Evolutionary conservation across 1,140 invertebrate species (phyloP), one percentile per base, ranked within the genome.

Genomic region (Prorops nasuta): DNA sequence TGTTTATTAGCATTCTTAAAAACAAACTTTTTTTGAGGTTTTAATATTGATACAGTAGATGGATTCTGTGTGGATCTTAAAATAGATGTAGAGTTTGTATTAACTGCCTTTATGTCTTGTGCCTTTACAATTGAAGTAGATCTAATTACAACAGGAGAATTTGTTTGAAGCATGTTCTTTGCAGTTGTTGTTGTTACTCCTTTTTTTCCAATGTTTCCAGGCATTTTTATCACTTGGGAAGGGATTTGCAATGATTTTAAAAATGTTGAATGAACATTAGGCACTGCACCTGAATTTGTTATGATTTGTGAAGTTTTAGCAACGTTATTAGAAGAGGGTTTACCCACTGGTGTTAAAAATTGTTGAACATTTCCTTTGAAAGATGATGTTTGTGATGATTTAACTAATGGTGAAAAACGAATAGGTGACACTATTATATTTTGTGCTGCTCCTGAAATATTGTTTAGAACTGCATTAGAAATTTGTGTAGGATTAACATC

Each of bases 11-110:
- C 17, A 35, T 58, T 58, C 10, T 51, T 42, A 21, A 58, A 17
- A 6, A 44, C 34, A 6, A 56, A 32, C 45, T 70, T 73, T 8
- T 58, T 46, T 24, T 68, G 57, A 16, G 66, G 68, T 50, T 75
- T 75, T 3, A 75, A 56, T 6, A 75, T 63, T 12, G 72, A 75
- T 18, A 75, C 41, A 16, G 69, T 64, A 3, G 50, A 64, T 7
- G 56, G 39, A 10, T 42, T 40, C 17, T 64, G 49, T 0, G 47
- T 60, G 22, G 59, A 49, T 24, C 56, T 52, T 19, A 65, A 49
- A 32, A 62, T 53, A 19, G 63, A 57, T 16, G 43, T 58, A 2
- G 53, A 58, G 49, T 14, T 57, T 35, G 37, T 55, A 8, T 42
- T 44, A 35, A 42, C 37, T 14, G 51, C 46, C 47, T 61, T 68